A percentile compares a stretch with the other conserved stretches of the same genome.
Conservation (phyloP, 2,113 vertebrate species). For the cattle (Bos taurus) region DNA sequence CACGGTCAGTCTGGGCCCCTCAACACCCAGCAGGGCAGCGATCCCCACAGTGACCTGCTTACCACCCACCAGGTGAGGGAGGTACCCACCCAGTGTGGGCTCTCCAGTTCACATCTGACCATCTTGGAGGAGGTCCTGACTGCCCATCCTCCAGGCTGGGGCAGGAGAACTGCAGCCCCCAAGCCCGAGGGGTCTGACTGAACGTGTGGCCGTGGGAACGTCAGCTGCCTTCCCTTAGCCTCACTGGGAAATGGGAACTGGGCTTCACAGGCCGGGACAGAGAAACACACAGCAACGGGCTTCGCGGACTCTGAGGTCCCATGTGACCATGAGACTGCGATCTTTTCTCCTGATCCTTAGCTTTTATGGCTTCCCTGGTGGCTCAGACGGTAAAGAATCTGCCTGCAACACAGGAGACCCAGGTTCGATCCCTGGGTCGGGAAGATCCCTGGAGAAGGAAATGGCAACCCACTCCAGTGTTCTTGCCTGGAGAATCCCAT, state of each 20-base stretch:
- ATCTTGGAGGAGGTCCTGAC: background rate
- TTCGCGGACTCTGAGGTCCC: background rate
- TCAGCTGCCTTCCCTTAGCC: background rate
- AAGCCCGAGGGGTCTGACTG: background rate
- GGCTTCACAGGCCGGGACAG: background rate
- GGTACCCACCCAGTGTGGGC: too few species aligned
- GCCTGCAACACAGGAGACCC: background rate
- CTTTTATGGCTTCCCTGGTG: background rate
- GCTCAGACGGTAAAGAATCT: background rate
- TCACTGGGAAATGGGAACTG: background rate
- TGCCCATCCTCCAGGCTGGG: background rate
- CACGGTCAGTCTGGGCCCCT: accelerated
- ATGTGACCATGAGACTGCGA: accelerated
- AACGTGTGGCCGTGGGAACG: accelerated
- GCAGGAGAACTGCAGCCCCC: background rate
- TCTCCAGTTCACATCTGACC: background rate
- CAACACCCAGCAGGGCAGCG: background rate
- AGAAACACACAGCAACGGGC: accelerated
- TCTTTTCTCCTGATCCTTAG: background rate
- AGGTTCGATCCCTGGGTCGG: background rate
- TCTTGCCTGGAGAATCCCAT: background rate
- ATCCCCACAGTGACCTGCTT: background rate
- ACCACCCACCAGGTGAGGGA: background rate
- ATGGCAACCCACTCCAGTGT: background rate
- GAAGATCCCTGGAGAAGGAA: background rate